These are phyloP conservation scores for Cyclophora albipunctata DNA, from an alignment of 2,888 invertebrate genomes.

Conservation along the genomic window DNA sequence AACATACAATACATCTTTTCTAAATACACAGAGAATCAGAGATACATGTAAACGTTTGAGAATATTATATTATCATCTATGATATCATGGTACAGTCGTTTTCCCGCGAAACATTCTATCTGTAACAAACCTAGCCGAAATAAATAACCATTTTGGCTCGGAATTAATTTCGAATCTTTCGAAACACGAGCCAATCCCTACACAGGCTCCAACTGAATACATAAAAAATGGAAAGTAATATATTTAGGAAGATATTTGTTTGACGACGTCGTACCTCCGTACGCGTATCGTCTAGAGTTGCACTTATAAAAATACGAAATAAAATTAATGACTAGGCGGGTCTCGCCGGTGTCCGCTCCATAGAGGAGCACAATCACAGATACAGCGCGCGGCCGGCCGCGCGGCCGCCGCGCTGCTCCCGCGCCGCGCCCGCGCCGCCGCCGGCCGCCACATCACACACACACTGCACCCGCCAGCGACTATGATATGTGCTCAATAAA, in stretches of 20 bases:
- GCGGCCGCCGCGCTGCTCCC: no score
- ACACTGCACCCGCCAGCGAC: constrained; percentile 32
- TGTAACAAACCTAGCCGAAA: constrained; percentile 28
- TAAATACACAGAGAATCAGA: constrained; percentile 29
- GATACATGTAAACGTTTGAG: constrained; percentile 30
- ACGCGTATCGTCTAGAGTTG: constrained; percentile 32
- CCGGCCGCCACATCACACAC: constrained; percentile 14
- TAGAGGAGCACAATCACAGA: no score
- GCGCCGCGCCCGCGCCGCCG: no score
- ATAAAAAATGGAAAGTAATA: constrained; percentile 5
- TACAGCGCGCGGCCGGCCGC: no score
- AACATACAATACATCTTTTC: constrained; percentile 24
- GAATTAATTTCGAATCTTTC: constrained; percentile 35
- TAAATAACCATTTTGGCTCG: constrained; percentile 48
- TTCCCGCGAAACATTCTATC: constrained; percentile 21
- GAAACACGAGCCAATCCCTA: constrained; percentile 13
- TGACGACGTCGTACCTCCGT: no score
- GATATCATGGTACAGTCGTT: constrained; percentile 43
- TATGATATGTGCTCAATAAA: constrained; percentile 53
- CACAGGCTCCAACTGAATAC: constrained; percentile 7
- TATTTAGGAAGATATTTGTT: constrained; percentile 17
- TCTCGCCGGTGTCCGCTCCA: constrained; percentile 5
- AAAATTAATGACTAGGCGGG: constrained; percentile 29
- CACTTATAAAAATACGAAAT: constrained; percentile 37
- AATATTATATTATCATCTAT: constrained; percentile 30